Base-by-base conservation (phyloP, 2,113 vertebrate species). In the Arothron firmamentum region DNA sequence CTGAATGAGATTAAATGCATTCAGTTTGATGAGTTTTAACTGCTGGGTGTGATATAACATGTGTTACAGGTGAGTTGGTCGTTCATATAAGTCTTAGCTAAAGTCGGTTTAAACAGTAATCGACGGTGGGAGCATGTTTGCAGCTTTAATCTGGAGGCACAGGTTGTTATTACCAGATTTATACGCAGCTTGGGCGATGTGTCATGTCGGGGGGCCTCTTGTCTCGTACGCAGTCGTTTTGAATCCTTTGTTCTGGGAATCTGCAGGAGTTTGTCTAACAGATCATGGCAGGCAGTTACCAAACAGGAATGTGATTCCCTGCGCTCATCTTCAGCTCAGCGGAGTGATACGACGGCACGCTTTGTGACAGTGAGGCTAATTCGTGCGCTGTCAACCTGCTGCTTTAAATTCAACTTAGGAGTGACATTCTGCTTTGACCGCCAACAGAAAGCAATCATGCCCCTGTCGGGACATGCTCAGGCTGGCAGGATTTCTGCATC, bases 81-180 rank as follows among this genome's bases (percentile, higher is more conserved):
- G 42, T 59, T 82, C 70, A 77, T 80, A 75, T 70, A 72, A 41
- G 78, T 75, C 78, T 83, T 74, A 72, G 59, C 65, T 73, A 72
- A 52, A 68, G 71, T 65, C 42, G 57, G 19, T 64, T 81, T 43
- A 82, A 83, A 83, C 80, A 74, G 77, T 78, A 75, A 82, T 85
- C 84, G 63, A 67, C 63, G 20, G 57, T 46, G 52, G 56, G 63
- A 58, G 47, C 43, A 46, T 4, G 31, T 55, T 0, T 65, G 65
- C 67, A 63, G 74, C 80, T 83, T 82, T 85, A 80, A 84, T 84
- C 83, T 78, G 59, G 52, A 75, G 58, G 66, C 50, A 5, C 64
- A 47, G 72, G 31, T 62, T 67, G 74, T 75, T 67, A 85, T 88
- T 85, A 85, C 9, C 69, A 78, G 87, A 77, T 70, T 79, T 75